Evolutionary conservation across 2,797 vertebrate species (phyloP).

Genomic region (Pseudochirops cupreus): DNA sequence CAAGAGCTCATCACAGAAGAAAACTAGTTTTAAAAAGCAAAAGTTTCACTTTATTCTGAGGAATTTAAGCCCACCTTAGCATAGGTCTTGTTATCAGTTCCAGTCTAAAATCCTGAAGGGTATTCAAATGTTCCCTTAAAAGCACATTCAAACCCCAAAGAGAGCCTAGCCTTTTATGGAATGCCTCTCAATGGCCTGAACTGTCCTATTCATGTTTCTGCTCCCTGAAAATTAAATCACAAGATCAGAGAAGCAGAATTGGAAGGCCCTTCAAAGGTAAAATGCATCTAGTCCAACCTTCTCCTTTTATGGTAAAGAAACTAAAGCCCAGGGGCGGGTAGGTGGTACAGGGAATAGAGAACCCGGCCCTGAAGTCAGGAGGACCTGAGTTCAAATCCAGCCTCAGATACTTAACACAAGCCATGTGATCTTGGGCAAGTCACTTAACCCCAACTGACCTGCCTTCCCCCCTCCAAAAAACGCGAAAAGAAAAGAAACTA

Average conservation of each 20-base stretch:
- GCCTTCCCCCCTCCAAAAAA: no score
- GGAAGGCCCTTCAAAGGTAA: background rate
- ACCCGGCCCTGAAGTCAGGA: no score
- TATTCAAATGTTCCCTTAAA: background rate
- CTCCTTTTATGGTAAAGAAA: background rate
- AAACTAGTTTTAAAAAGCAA: background rate
- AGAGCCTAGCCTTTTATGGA: background rate
- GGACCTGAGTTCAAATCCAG: no score
- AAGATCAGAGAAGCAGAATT: background rate
- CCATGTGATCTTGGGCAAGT: no score
- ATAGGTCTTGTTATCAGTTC: background rate
- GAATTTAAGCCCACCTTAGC: background rate
- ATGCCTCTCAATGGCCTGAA: background rate
- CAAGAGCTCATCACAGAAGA: background rate
- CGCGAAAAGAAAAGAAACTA: background rate
- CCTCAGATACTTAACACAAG: no score
- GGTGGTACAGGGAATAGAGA: no score
- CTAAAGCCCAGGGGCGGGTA: background rate
- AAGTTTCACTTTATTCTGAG: background rate
- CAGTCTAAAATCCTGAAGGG: background rate
- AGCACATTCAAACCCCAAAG: background rate
- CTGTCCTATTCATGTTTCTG: background rate
- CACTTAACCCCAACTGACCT: no score
- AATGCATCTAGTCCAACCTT: background rate
- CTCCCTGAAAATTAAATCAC: background rate